A percentile compares a stretch with the other conserved stretches of the same genome.
Evolutionary conservation across 2,888 invertebrate species (phyloP).

Genomic region (Meliscaeva auricollis): DNA sequence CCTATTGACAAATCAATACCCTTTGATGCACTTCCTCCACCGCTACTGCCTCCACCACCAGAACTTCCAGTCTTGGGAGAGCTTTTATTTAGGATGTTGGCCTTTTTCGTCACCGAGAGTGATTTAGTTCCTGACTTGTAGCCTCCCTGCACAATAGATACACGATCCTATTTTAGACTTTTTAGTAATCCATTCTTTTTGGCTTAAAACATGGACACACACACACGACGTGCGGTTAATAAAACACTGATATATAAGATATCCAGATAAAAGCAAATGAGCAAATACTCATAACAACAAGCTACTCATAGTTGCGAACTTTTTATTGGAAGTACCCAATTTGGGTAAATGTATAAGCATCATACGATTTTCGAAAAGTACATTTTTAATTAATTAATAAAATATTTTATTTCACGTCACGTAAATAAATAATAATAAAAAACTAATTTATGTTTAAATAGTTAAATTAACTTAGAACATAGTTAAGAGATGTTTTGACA

Average conservation of each 20-base stretch:
- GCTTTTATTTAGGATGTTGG: conserved; percentile 92
- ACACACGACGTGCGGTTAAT: conserved; percentile 82
- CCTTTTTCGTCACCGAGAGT: conserved; percentile 90
- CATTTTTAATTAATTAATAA: too few relatives aligned
- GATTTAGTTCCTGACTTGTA: conserved; percentile 85
- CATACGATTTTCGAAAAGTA: too few relatives aligned
- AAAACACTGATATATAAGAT: conserved; percentile 37
- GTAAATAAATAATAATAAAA: too few relatives aligned
- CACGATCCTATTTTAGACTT: conserved; percentile 87
- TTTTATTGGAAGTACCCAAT: too few relatives aligned
- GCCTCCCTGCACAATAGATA: conserved; percentile 88
- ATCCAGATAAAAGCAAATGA: conserved; percentile 38
- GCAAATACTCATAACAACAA: not conserved
- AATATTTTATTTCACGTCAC: too few relatives aligned
- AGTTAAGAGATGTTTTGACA: too few relatives aligned
- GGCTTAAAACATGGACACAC: conserved; percentile 80
- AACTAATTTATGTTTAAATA: too few relatives aligned
- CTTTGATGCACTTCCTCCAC: conserved; percentile 75
- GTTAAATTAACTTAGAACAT: too few relatives aligned
- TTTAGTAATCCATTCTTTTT: conserved; percentile 82
- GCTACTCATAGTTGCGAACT: too few relatives aligned
- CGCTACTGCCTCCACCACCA: conserved; percentile 63
- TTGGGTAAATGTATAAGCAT: too few relatives aligned
- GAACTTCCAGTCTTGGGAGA: conserved; percentile 83
- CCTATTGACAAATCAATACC: conserved; percentile 61